Base-by-base conservation (phyloP, 2,888 invertebrate species). In the Leptodirus hochenwartii region DNA sequence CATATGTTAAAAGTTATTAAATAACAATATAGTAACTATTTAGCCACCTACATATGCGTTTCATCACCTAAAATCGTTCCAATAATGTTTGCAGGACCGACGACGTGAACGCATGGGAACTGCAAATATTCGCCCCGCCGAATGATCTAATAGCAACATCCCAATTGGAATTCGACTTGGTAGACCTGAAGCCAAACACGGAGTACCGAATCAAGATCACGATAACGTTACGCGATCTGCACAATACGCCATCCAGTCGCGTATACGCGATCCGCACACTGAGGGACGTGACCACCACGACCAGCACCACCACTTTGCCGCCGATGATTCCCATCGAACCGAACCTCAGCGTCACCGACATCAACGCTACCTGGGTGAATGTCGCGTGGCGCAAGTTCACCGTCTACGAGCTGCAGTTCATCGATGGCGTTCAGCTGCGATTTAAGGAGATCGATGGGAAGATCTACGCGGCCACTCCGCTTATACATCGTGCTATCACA, bases 391-490 rank as follows among this genome's bases (percentile, higher is more conserved):
- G 80, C 41, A 78, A 77, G 44, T 76, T 88, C 44, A 65, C 68
- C 1, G 77, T 79, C 34, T 70, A 76, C 24, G 87, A 88, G 47
- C 52, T 82, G 38, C 74, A 75, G 43, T 80, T 77, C 43, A 80
- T 88, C 32, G 88, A 90, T 46, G 88, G 85, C 2, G 73, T 88
- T 24, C 87, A 87, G 55, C 58, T 90, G 40, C 69, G 84, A 41
- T 88, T 79, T 51, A 80, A 81, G 44, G 79, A 81, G 47, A 65
- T 74, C 5, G 77, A 78, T 32, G 78, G 76, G 17, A 80, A 79
- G 44, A 75, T 84, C 34, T 88, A 81, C 52, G 75, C 75, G 15
- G 80, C 80, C 37, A 81, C 87, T 1, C 81, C 85, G 13, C 52
- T 88, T 14, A 73, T 90, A 17, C 88, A 90, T 49, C 67, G 72